phyloP scores from a whole-genome alignment of 2,888 invertebrate genomes.

The Mamestra brassicae region DNA sequence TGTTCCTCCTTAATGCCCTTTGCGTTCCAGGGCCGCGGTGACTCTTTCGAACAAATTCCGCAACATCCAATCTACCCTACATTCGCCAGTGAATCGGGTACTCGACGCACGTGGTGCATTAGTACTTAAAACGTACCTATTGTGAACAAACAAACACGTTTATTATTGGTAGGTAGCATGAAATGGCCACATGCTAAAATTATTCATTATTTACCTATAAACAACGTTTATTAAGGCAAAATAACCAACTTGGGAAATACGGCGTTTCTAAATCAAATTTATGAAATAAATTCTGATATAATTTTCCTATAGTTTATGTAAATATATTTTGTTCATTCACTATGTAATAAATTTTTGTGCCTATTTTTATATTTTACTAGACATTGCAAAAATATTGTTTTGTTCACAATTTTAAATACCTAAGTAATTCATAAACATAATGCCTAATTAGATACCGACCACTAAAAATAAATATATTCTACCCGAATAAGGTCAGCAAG shows the following conservation, averaged over 20 bases:
- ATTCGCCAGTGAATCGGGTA: neutral
- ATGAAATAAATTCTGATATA: constrained; percentile 15
- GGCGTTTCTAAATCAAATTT: constrained; percentile 15
- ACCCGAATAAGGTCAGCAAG: neutral
- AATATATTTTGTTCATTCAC: constrained; percentile 19
- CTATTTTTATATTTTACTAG: constrained; percentile 1
- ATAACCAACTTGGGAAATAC: constrained; percentile 37
- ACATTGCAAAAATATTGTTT: neutral
- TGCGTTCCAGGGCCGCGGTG: too few species aligned
- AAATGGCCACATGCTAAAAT: constrained; percentile 1
- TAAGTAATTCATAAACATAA: neutral
- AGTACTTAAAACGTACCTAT: too few species aligned
- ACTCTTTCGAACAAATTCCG: too few species aligned
- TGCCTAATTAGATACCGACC: neutral
- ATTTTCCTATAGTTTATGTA: constrained; percentile 24
- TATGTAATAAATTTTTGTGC: neutral
- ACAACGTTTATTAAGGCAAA: constrained; percentile 34
- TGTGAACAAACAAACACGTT: neutral
- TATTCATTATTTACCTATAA: constrained; percentile 32
- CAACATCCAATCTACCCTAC: too few species aligned
- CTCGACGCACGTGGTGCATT: too few species aligned
- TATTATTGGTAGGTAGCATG: constrained; percentile 30
- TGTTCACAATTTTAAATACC: neutral
- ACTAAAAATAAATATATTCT: too few species aligned
- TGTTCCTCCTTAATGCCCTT: too few species aligned